phyloP scores from a whole-genome alignment of 2,888 invertebrate genomes.

The Portevinia maculata region DNA sequence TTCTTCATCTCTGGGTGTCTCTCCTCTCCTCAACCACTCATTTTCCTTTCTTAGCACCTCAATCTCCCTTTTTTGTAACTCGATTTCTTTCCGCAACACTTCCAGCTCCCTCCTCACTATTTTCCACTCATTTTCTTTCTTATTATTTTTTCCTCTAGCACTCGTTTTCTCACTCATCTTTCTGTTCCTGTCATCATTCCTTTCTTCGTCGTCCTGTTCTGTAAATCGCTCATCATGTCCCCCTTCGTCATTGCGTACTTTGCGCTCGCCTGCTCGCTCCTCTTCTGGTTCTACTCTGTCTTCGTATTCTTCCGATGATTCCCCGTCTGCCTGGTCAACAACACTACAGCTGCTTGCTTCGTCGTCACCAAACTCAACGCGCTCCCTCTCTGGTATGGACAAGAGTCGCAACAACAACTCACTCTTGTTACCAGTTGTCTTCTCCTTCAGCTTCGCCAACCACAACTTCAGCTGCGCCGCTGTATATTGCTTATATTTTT shows the following conservation, averaged over 20 bases:
- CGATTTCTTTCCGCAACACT: slow-evolving; percentile 8
- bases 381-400: too few species aligned
- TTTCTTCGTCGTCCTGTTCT: slow-evolving; percentile 2
- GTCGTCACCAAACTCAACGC: not conserved
- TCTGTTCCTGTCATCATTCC: not conserved
- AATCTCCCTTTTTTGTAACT: slow-evolving; percentile 18
- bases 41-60: slow-evolving; percentile 13
- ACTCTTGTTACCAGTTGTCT: too few species aligned
- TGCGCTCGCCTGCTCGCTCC: too few species aligned
- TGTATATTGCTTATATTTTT: too few species aligned
- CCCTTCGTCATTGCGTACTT: too few species aligned
- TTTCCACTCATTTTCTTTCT: slow-evolving; percentile 9
- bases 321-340: not conserved
- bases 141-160: not conserved
- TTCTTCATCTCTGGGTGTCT: not conserved
- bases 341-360: not conserved
- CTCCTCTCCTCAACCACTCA: slow-evolving; percentile 12
- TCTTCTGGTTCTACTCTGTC: not conserved
- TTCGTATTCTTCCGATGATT: not conserved
- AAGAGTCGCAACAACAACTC: too few species aligned
- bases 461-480: too few species aligned
- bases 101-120: slow-evolving; percentile 22
- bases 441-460: too few species aligned
- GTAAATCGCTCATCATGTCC: too few species aligned
- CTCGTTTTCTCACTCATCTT: not conserved